A percentile compares a stretch with the other conserved stretches of the same genome.
Evolutionary conservation across 1,140 invertebrate genomes (phyloP).

Genomic region (Formica selysi): DNA sequence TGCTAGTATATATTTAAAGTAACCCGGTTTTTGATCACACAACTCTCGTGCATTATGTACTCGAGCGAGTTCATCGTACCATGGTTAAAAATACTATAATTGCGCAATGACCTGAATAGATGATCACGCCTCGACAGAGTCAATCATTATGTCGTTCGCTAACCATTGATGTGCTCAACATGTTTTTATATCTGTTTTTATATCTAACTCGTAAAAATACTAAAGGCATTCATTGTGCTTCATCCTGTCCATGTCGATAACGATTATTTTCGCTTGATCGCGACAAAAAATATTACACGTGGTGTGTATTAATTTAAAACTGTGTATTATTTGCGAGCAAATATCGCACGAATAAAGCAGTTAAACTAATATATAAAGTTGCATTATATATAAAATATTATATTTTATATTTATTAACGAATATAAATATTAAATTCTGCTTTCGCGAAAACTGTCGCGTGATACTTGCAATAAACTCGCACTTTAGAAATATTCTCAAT

Average conservation of each 20-base stretch:
- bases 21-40: conserved; percentile 27
- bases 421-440: conserved; percentile 5
- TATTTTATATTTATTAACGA: conserved; percentile 36
- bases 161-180: conserved; percentile 41
- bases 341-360: not conserved
- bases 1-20: not conserved
- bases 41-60: conserved; percentile 28
- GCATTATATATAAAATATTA: not conserved
- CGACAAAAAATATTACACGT: conserved; percentile 9
- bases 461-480: not conserved
- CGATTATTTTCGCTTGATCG: conserved; percentile 1
- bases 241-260: not conserved
- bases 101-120: conserved; percentile 53
- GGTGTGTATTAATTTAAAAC: conserved; percentile 8
- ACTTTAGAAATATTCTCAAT: conserved; percentile 19
- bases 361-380: conserved; percentile 11
- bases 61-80: conserved; percentile 47
- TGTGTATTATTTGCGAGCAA: not conserved
- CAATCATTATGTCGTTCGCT: conserved; percentile 46
- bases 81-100: conserved; percentile 57
- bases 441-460: not conserved
- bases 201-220: conserved; percentile 7
- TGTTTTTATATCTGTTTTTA: conserved; percentile 59
- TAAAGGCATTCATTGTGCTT: not conserved
- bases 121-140: conserved; percentile 42